These are phyloP conservation scores for Orussus abietinus DNA, from an alignment of 1,140 invertebrate genomes.

Conservation along the genomic window DNA sequence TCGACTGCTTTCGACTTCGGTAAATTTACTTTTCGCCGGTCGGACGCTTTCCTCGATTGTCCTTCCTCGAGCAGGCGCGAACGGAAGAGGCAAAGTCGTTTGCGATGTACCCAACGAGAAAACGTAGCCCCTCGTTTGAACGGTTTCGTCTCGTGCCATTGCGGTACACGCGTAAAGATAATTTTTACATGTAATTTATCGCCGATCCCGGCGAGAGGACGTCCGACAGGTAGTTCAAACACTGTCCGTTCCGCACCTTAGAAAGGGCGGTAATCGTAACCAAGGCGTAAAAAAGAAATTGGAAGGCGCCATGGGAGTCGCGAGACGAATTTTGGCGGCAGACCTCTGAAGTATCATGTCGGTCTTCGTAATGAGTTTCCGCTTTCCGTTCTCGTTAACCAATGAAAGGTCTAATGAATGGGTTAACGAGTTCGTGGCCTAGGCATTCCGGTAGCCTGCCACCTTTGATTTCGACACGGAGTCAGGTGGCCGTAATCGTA, in stretches of 20 bases:
- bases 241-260: no score
- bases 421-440: constrained; percentile 24
- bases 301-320: constrained; percentile 21
- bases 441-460: not conserved
- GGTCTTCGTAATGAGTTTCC: not conserved
- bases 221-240: no score
- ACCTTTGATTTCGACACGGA: constrained; percentile 25
- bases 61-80: no score
- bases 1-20: not conserved
- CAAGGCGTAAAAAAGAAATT: no score
- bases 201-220: no score
- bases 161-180: no score
- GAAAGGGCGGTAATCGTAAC: no score
- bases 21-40: not conserved
- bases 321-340: constrained; percentile 19
- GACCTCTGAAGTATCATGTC: constrained; percentile 7
- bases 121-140: no score
- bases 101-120: no score
- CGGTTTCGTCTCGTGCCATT: no score
- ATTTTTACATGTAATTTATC: no score
- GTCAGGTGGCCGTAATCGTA: constrained; percentile 34
- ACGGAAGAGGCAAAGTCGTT: no score
- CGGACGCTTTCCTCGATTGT: not conserved
- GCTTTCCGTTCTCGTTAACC: constrained; percentile 12
- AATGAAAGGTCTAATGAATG: constrained; percentile 14